Evolutionary conservation across 2,797 vertebrate species (phyloP), one percentile per base, ranked within the genome.

Genomic region (Aselliscus stoliczkanus): DNA sequence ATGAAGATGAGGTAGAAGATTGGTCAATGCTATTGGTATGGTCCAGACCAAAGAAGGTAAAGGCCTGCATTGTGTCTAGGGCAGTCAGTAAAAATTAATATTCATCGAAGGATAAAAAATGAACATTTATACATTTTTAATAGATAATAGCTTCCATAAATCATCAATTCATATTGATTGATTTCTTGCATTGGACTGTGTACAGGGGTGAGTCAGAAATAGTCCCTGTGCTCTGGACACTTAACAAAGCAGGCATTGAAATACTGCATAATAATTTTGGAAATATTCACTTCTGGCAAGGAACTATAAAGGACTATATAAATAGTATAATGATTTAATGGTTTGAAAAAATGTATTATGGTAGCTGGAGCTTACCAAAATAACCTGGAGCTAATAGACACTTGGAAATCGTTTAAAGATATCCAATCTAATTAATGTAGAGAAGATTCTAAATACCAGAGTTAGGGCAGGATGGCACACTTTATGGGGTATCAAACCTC

Each of bases 231-330:
- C 37, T 82, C 21, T 89, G 44, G 10, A 50, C 62, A n/a, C n/a
- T 91, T 93, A 92, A 88, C 65, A 65, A 62, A 62, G 47, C 25
- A 88, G 27, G 23, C 72, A 56, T 42, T 52, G 54, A 56, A 44
- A 76, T 80, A 56, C 37, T 92, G 31, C n/a, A 73, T 84, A 21
- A 20, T 73, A 81, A 82, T 93, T 94, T 93, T 92, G 73, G 58
- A 95, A 69, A 87, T 94, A 81, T 50, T 79, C 34, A 7, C 0
- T 29, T 39, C 39, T 73, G 65, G 21, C 12, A 23, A 94, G 12
- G 47, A 94, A 56, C 42, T 81, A 4, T 25, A 27, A 82, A 76
- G 21, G 64, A 54, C 52, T 69, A 14, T 27, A 14, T 85, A 44
- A 90, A 77, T 64, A 84, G 50, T 50, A n/a, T 34, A 21, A 69